Base-by-base conservation (phyloP, 2,888 invertebrate species). In the Agonum fuliginosum region DNA sequence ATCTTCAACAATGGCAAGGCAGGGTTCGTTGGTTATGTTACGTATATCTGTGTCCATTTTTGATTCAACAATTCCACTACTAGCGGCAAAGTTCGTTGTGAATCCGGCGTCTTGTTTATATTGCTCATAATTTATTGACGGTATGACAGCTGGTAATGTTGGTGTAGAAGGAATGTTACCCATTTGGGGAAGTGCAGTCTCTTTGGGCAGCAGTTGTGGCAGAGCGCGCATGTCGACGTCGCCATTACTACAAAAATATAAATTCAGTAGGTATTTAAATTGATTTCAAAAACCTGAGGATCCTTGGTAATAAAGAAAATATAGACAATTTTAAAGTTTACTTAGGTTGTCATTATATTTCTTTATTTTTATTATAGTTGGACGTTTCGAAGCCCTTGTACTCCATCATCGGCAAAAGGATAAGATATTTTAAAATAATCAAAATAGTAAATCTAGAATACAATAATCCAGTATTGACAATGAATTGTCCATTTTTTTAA, bases 161-260 rank as follows among this genome's bases (percentile, higher is more conserved):
- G 72, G 12, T 20, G 71, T 69, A 3, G 72, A 5, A 17, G 71
- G 17, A n/a, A 54, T 54, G 12, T 22, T 54, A 6, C 54, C 27
- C 34, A 62, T 62, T 8, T 51, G 20, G 0, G 79, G 78, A 19
- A 43, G 78, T 1, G 70, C 19, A 20, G 27, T 41, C 5, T 51
- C 54, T 65, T 70, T 77, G 4, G 78, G 81, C 37, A 81, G 72
- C 6, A 82, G 22, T 19, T 80, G 83, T 0, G 85, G 84, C 12
- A 87, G 78, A 0, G 87, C 86, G 14, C 87, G 82, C 87, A 87
- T 87, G 76, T 87, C 87, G 2, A 87, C 82, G 78, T 87, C 87
- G 0, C 87, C 87, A 78, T 87, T 87, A 79, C 86, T 87, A 72
- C 22, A 83, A 82, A 51, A 72, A 79, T n/a, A n/a, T n/a, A n/a